These are phyloP conservation scores for Drosophila histrio DNA, from an alignment of 2,888 invertebrate species.

Conservation along the genomic window DNA sequence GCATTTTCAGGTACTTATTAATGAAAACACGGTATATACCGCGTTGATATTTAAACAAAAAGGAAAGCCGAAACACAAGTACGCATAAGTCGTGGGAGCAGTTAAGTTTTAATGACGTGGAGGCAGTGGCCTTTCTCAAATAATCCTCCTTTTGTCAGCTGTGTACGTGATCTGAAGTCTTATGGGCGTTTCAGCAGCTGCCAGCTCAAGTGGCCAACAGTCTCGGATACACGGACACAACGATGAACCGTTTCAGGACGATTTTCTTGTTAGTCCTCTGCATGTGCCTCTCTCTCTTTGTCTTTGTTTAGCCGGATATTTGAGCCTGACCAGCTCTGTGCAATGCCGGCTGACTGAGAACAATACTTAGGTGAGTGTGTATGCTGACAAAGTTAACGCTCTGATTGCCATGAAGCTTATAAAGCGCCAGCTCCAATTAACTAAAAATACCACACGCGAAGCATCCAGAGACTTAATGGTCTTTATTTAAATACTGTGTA, in stretches of 20 bases:
- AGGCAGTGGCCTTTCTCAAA: constrained; percentile 21
- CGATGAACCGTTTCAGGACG: neutral
- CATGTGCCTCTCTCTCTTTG: neutral
- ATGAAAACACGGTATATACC: neutral
- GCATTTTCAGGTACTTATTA: too few species aligned
- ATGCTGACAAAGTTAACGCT: constrained; percentile 35
- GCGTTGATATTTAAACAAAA: too few species aligned
- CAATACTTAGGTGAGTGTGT: constrained; percentile 12
- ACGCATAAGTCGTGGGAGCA: constrained; percentile 31
- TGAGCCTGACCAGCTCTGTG: neutral
- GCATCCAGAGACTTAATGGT: constrained; percentile 12
- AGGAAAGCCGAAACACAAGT: neutral
- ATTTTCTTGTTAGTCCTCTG: constrained; percentile 29
- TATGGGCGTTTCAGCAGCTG: constrained; percentile 55
- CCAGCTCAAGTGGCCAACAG: constrained; percentile 42
- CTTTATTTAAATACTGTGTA: constrained; percentile 22
- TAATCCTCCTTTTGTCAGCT: constrained; percentile 3
- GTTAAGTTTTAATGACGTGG: constrained; percentile 46
- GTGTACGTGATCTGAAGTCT: constrained; percentile 39
- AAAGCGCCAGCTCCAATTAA: constrained; percentile 53
- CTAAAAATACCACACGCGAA: constrained; percentile 52
- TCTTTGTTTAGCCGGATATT: constrained; percentile 10
- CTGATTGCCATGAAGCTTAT: constrained; percentile 38
- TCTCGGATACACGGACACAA: neutral
- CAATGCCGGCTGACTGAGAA: neutral